These are phyloP conservation scores for Ianthella basta DNA, from an alignment of 37 sponge, comb jelly and placozoan species.

Conservation along the genomic window DNA sequence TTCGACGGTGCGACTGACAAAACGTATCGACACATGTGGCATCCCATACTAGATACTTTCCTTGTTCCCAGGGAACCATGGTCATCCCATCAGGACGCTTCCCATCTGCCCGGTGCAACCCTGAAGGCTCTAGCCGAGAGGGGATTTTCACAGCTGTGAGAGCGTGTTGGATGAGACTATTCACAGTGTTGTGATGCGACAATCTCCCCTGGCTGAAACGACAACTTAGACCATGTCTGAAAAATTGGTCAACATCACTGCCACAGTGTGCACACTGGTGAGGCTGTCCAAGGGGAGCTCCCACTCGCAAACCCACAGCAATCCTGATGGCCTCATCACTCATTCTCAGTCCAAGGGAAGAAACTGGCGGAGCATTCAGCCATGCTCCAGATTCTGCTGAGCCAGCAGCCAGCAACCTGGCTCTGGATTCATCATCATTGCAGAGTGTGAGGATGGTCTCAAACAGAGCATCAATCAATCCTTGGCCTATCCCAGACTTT, in stretches of 20 bases:
- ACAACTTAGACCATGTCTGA: conserved; percentile 36
- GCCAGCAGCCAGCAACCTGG: conserved; percentile 29
- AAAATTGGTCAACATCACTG: conserved; percentile 26
- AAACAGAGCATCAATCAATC: neutral
- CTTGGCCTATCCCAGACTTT: conserved; percentile 34
- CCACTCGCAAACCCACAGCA: conserved; percentile 48
- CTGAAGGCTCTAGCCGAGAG: conserved; percentile 34
- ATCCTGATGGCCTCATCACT: conserved; percentile 32
- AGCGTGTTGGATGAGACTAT: conserved; percentile 39
- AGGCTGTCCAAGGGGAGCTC: conserved; percentile 42
- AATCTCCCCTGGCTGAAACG: conserved; percentile 27
- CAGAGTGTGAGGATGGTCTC: conserved; percentile 12
- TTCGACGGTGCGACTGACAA: neutral
- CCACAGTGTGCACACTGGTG: conserved; percentile 52
- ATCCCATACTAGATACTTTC: conserved; percentile 23
- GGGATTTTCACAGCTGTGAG: conserved; percentile 43
- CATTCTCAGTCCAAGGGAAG: conserved; percentile 36
- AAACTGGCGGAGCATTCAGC: conserved; percentile 39
- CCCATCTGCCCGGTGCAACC: conserved; percentile 35
- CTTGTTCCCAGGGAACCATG: conserved; percentile 43
- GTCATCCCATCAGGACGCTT: conserved; percentile 45
- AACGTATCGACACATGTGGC: conserved; percentile 37
- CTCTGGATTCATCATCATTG: conserved; percentile 1
- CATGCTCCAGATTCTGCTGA: conserved; percentile 35
- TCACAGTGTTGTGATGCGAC: conserved; percentile 27